Percentiles rank a stretch among this genome's conserved stretches.
Conservation (phyloP, 2,888 invertebrate species). For the Stenchaetothrips biformis region DNA sequence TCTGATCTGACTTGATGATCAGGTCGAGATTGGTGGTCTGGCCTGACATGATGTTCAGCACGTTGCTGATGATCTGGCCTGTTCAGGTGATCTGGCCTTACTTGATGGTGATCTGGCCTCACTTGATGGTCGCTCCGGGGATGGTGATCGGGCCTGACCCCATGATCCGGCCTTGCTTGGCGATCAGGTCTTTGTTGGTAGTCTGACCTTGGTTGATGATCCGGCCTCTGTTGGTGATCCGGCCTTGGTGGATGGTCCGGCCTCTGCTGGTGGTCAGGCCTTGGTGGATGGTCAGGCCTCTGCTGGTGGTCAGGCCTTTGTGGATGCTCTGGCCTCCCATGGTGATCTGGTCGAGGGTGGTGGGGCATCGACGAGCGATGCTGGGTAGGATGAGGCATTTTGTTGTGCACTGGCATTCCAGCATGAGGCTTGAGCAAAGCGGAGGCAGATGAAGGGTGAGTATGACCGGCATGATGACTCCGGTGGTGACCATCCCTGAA, state of each 20-base stretch:
- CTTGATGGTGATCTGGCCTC: not conserved
- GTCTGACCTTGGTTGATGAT: not conserved
- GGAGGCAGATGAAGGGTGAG: not conserved
- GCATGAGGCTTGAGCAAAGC: not conserved
- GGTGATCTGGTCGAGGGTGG: conserved; percentile 3
- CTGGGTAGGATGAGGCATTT: not conserved
- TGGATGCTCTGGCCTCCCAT: not conserved
- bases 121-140: not conserved
- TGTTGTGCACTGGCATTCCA: not conserved
- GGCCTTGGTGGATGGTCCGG: not conserved
- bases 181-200: not conserved
- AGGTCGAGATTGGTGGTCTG: not conserved
- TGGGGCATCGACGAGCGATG: not conserved
- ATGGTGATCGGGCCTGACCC: not conserved
- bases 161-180: not conserved
- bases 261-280: not conserved
- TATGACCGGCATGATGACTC: not conserved
- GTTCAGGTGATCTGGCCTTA: not conserved
- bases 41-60: not conserved
- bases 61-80: not conserved
- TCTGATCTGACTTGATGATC: not conserved
- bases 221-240: not conserved
- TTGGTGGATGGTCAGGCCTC: not conserved
- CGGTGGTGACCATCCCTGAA: conserved; percentile 10
- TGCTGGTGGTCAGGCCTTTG: not conserved